Evolutionary conservation across 53 echinoderm and acorn worm genomes (phyloP).

Genomic region (Echinarachnius parma): DNA sequence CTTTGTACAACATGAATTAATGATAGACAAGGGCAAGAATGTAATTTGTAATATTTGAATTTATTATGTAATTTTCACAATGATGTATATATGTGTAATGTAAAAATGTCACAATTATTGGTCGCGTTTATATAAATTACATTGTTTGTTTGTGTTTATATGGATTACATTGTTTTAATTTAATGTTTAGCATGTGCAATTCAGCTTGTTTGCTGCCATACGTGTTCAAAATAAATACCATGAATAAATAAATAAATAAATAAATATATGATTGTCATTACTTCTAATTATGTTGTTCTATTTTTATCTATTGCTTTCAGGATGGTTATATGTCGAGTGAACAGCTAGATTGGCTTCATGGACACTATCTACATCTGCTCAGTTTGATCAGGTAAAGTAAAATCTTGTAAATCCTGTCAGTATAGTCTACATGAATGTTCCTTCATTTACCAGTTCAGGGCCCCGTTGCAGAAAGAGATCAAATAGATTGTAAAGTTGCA

Average conservation of each 20-base stretch:
- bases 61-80: too few species aligned
- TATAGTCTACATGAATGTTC: not conserved
- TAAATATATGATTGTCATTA: not conserved
- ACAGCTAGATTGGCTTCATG: constrained; percentile 56
- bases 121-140: too few species aligned
- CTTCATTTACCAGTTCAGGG: not conserved
- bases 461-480: not conserved
- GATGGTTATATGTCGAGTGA: constrained; percentile 66
- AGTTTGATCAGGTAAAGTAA: constrained; percentile 64
- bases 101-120: too few species aligned
- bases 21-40: too few species aligned
- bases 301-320: constrained; percentile 30
- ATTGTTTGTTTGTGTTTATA: too few species aligned
- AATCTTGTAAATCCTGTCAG: not conserved
- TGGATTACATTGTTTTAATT: too few species aligned
- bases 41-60: too few species aligned
- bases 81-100: too few species aligned
- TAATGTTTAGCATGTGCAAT: too few species aligned
- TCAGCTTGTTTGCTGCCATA: constrained; percentile 66
- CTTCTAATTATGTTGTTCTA: not conserved
- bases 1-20: too few species aligned
- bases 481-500: too few species aligned
- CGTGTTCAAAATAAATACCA: not conserved
- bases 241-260: not conserved
- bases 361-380: constrained; percentile 49